These are phyloP conservation scores for Taxidea taxus DNA, from an alignment of 2,113 vertebrate species.

Conservation along the genomic window DNA sequence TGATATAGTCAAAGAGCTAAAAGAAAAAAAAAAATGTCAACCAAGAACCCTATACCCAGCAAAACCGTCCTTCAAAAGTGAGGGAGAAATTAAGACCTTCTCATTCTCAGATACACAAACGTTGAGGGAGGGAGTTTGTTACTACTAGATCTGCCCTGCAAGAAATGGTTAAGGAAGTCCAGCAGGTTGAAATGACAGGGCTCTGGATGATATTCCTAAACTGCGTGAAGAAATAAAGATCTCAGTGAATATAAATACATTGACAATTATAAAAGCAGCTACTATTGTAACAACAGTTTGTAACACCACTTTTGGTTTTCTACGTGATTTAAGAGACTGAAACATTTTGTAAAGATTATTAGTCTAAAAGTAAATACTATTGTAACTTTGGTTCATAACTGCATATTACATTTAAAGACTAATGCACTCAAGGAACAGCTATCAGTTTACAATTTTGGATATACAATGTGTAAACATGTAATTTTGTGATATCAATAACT, in stretches of 20 bases:
- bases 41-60: background rate
- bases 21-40: background rate
- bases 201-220: background rate
- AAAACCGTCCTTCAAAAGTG: background rate
- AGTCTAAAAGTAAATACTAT: background rate
- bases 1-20: background rate
- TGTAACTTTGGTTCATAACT: background rate
- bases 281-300: background rate
- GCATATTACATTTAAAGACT: background rate
- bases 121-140: background rate
- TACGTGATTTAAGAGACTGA: background rate
- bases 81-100: background rate
- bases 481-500: background rate
- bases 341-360: background rate
- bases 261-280: background rate
- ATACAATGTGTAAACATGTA: background rate
- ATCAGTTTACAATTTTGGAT: background rate
- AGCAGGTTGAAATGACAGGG: background rate
- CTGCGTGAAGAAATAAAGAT: background rate
- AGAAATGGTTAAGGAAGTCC: background rate
- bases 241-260: background rate
- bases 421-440: background rate
- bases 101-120: background rate
- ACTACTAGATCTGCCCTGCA: background rate
- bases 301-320: background rate